Conservation (phyloP, 2,113 vertebrate genomes). For the Barnardius zonarius region DNA sequence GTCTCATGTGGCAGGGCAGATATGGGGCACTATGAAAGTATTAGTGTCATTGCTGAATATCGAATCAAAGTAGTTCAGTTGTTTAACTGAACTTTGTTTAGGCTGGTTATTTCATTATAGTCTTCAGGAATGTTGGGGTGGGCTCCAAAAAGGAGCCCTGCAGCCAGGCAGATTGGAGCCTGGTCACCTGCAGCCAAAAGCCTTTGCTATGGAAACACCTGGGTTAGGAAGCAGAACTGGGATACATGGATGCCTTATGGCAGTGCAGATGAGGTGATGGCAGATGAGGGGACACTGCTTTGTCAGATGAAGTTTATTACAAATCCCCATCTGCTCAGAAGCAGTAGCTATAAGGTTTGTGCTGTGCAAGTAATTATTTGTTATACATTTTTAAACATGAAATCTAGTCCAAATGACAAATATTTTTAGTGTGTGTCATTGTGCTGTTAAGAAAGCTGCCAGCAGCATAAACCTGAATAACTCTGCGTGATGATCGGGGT, state of each 20-base stretch:
- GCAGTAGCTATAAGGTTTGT: constrained; percentile 41
- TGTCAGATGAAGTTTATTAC: constrained; percentile 37
- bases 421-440: background rate
- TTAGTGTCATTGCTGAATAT: background rate
- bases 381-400: constrained; percentile 25
- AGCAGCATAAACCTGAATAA: constrained; percentile 27
- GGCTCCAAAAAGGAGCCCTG: background rate
- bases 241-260: background rate
- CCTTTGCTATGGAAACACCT: background rate
- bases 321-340: constrained; percentile 32
- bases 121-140: background rate
- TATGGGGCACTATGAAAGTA: background rate
- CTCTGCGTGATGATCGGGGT: fast-evolving
- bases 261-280: background rate
- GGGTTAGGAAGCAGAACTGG: background rate
- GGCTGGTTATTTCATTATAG: background rate
- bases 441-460: constrained; percentile 9
- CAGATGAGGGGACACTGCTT: constrained; percentile 8
- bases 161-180: background rate
- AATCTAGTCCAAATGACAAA: constrained; percentile 5
- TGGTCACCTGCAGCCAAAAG: background rate
- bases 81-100: background rate
- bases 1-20: background rate
- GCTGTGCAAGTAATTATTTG: constrained; percentile 39
- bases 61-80: background rate